Evolutionary conservation across 2,113 vertebrate species (phyloP), one percentile per base, ranked within the genome.

Genomic region (Passer domesticus): DNA sequence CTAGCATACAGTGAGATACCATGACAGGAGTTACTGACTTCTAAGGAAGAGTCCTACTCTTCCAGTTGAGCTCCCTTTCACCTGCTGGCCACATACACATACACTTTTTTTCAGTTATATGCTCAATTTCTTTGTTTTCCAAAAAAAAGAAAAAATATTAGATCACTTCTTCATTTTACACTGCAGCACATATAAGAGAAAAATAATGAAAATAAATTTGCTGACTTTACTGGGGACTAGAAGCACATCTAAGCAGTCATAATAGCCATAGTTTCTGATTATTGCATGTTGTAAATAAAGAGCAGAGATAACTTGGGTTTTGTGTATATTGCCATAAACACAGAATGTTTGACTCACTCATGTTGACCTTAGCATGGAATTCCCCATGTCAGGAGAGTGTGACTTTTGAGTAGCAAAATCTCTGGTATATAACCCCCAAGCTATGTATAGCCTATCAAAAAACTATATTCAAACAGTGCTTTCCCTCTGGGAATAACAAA

Each of bases 401-500:
- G 22, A 37, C 13, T 89, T 91, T 63, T 74, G 27, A 16, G 25
- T 18, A 82, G 53, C n/a, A 49, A 68, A 23, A 33, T 8, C 46
- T 24, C 37, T 9, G 13, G 35, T 64, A 81, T 67, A 90, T 81
- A 92, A 52, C 10, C 30, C 37, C 47, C 67, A 79, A 82, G 66
- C 63, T 69, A 75, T 14, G 15, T 23, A 56, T 35, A 52, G n/a
- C 18, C 52, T 84, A 74, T 21, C 47, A 81, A 70, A 80, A 80
- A 19, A 74, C 33, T 77, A 17, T 62, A 50, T 4, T 55, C 30
- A 35, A 83, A 16, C 19, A 70, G n/a, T 31, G 15, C 13, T 63
- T 78, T 93, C 39, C 59, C 55, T 87, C 62, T 63, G 66, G 44
- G 58, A 94, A 91, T 64, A 91, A 89, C 76, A 90, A 92, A 83